Conservation (phyloP, 2,797 vertebrate genomes). For the Poliocrania exsul region DNA sequence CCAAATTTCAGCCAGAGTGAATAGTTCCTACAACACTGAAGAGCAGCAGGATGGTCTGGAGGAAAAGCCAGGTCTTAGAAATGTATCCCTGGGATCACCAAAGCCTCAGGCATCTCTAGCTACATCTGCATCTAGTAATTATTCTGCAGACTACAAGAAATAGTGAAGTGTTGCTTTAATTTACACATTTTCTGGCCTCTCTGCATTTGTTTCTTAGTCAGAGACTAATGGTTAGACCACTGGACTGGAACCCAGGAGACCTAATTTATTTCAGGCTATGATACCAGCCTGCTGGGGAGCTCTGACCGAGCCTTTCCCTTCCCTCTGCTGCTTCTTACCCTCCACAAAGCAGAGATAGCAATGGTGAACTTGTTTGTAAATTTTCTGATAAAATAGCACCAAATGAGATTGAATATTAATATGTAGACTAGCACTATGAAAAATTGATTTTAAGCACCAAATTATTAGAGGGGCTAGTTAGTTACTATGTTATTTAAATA, state of each 20-base stretch:
- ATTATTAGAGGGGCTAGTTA: not conserved
- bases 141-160: conserved; percentile 5
- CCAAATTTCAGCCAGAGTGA: not conserved
- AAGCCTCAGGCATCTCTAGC: conserved; percentile 1
- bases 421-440: not conserved
- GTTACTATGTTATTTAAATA: not conserved
- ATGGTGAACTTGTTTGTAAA: not conserved
- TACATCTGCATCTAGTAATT: conserved; percentile 44
- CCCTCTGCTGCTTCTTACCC: not conserved
- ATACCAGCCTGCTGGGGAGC: conserved; percentile 34
- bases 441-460: not conserved
- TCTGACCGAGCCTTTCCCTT: not conserved
- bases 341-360: not conserved
- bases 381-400: conserved; percentile 1
- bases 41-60: not conserved
- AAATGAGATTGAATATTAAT: not conserved
- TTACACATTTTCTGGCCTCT: conserved; percentile 18
- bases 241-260: conserved; percentile 58
- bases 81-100: not conserved
- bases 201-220: conserved; percentile 59
- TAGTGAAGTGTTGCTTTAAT: conserved; percentile 10
- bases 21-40: rapidly evolving
- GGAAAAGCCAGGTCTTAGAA: not conserved
- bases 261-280: conserved; percentile 48
- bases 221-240: conserved; percentile 59